Evolutionary conservation across 2,113 vertebrate genomes (phyloP).

Genomic region (Chlorodrepanis virens): DNA sequence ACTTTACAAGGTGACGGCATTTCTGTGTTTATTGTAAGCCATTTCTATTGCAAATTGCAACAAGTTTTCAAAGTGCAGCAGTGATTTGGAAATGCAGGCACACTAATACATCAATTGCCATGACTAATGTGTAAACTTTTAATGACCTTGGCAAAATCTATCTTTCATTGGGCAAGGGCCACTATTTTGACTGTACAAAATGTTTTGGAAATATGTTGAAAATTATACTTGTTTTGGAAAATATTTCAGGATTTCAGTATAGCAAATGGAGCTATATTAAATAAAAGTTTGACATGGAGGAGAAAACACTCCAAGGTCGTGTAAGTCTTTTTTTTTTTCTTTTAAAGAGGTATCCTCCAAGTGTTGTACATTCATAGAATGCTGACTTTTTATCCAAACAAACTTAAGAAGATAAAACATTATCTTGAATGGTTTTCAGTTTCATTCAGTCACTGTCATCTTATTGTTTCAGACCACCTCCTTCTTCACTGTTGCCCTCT

Average conservation of each 20-base stretch:
- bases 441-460: constrained; percentile 64
- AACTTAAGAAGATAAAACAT: neutral
- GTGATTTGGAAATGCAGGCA: constrained; percentile 44
- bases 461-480: constrained; percentile 5
- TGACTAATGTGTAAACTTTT: constrained; percentile 26
- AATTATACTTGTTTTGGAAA: constrained; percentile 58
- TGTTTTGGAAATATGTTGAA: constrained; percentile 60
- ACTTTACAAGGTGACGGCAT: constrained; percentile 28
- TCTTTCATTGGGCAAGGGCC: constrained; percentile 37
- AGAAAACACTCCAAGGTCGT: neutral
- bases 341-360: neutral
- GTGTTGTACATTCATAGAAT: constrained; percentile 41
- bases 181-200: constrained; percentile 70
- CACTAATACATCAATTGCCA: constrained; percentile 21
- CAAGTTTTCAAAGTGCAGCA: constrained; percentile 36
- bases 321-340: neutral
- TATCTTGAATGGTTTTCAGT: neutral
- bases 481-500: neutral
- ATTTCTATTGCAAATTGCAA: constrained; percentile 53
- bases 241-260: constrained; percentile 51
- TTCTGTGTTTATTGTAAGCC: constrained; percentile 54
- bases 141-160: constrained; percentile 38
- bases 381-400: neutral
- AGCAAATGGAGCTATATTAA: constrained; percentile 26
- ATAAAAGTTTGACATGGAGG: neutral